Conservation (phyloP, 2,888 invertebrate species). For the Agrotis exclamationis region DNA sequence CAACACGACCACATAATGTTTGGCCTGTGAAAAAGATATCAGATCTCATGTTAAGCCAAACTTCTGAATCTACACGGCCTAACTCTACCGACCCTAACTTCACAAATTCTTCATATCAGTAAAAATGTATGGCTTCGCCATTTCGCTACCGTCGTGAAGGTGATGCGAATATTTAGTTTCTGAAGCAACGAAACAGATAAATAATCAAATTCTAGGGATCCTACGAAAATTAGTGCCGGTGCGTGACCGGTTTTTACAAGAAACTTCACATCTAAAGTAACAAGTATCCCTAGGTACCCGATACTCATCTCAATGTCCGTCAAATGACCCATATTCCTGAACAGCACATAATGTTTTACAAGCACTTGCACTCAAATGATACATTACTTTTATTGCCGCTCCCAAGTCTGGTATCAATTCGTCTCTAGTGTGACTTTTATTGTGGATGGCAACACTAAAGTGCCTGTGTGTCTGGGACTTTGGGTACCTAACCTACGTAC, state of each 20-base stretch:
- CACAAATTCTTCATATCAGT: too few relatives aligned
- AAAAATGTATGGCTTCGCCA: too few relatives aligned
- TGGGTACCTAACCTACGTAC: background rate
- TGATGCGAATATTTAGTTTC: too few relatives aligned
- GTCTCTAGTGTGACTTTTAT: slow-evolving; percentile 52
- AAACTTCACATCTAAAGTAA: background rate
- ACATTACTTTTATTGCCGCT: slow-evolving; percentile 49
- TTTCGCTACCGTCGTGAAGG: too few relatives aligned
- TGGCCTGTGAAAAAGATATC: too few relatives aligned
- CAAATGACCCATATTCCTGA: slow-evolving; percentile 28
- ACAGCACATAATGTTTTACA: slow-evolving; percentile 48
- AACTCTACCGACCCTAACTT: too few relatives aligned
- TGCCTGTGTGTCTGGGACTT: slow-evolving; percentile 2
- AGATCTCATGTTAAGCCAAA: too few relatives aligned
- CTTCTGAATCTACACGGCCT: too few relatives aligned
- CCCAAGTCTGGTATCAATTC: slow-evolving; percentile 49
- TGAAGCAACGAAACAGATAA: too few relatives aligned
- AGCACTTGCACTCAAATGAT: slow-evolving; percentile 44
- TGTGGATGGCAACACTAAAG: slow-evolving; percentile 19
- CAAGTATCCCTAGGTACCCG: background rate
- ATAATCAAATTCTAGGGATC: too few relatives aligned
- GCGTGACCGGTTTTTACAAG: background rate
- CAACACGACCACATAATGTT: too few relatives aligned
- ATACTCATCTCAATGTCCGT: slow-evolving; percentile 10
- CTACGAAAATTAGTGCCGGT: too few relatives aligned